Conservation (phyloP, 2,113 vertebrate genomes). For the Tamias sibiricus region DNA sequence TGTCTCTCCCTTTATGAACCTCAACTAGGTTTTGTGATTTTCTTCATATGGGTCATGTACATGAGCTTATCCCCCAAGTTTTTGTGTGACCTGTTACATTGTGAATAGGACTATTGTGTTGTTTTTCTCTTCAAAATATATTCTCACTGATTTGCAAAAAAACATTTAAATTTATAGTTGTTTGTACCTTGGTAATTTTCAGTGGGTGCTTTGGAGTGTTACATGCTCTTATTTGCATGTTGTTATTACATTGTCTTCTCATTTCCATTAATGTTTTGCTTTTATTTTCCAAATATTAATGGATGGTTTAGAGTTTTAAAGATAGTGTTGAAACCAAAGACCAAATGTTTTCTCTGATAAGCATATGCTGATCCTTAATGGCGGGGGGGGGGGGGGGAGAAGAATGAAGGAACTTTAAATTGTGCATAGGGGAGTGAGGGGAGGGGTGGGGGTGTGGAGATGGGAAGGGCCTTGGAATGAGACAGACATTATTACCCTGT, state of each 20-base stretch:
- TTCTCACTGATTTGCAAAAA: background rate
- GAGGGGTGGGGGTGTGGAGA: too few species aligned
- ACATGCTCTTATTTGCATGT: background rate
- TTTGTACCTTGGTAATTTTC: background rate
- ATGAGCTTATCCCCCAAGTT: background rate
- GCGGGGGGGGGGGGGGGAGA: too few species aligned
- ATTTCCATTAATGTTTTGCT: background rate
- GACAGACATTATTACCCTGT: too few species aligned
- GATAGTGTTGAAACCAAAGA: background rate
- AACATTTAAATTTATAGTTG: conserved; percentile 16
- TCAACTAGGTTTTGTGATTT: background rate
- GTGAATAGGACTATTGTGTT: background rate
- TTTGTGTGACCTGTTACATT: background rate
- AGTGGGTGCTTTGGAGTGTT: background rate
- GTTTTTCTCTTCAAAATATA: conserved; percentile 20
- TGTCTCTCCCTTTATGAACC: background rate
- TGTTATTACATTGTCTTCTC: background rate
- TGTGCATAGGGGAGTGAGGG: too few species aligned
- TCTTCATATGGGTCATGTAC: background rate
- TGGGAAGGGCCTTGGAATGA: too few species aligned
- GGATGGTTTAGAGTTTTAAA: background rate
- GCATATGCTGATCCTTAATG: too few species aligned
- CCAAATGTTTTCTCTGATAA: too few species aligned
- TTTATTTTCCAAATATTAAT: conserved; percentile 17
- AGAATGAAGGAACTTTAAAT: too few species aligned